Conservation (phyloP, 2,888 invertebrate genomes). For the Empis stercorea region DNA sequence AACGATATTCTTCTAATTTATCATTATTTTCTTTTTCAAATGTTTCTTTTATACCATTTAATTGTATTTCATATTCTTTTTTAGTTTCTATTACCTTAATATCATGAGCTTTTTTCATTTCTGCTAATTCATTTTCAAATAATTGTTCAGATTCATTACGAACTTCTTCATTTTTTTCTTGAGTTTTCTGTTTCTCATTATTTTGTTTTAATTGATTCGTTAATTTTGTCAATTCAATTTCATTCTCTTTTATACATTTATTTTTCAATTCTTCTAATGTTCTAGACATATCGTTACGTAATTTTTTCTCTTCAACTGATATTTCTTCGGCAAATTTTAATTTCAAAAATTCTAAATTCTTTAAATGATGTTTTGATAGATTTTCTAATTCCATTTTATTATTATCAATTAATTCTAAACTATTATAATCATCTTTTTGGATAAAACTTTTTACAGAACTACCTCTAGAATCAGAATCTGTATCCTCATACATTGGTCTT, state of each 20-base stretch:
- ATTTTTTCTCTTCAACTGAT: conserved; percentile 36
- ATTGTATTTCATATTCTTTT: conserved; percentile 29
- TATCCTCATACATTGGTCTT: conserved; percentile 32
- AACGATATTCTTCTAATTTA: conserved; percentile 32
- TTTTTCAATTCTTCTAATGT: conserved; percentile 36
- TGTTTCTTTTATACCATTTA: conserved; percentile 38
- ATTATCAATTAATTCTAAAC: conserved; percentile 33
- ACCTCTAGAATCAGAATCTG: conserved; percentile 33
- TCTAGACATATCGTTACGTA: conserved; percentile 41
- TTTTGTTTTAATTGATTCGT: conserved; percentile 22
- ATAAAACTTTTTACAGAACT: conserved; percentile 32
- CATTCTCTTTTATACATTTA: conserved; percentile 26
- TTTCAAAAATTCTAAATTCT: conserved; percentile 38
- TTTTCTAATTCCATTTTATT: conserved; percentile 41
- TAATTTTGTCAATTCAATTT: conserved; percentile 16
- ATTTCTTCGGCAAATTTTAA: conserved; percentile 37
- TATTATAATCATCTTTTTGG: conserved; percentile 21
- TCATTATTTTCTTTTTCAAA: conserved; percentile 37
- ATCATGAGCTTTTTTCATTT: conserved; percentile 25
- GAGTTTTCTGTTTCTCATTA: too few relatives aligned
- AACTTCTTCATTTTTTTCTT: conserved; percentile 15
- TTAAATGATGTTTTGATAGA: conserved; percentile 22
- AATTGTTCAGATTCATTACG: conserved; percentile 29
- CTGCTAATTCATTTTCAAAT: conserved; percentile 26
- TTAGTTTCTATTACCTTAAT: conserved; percentile 33